Percentiles rank a stretch among this genome's conserved stretches.
phyloP scores from a whole-genome alignment of 2,888 invertebrate species.

The Aporophyla lueneburgensis region DNA sequence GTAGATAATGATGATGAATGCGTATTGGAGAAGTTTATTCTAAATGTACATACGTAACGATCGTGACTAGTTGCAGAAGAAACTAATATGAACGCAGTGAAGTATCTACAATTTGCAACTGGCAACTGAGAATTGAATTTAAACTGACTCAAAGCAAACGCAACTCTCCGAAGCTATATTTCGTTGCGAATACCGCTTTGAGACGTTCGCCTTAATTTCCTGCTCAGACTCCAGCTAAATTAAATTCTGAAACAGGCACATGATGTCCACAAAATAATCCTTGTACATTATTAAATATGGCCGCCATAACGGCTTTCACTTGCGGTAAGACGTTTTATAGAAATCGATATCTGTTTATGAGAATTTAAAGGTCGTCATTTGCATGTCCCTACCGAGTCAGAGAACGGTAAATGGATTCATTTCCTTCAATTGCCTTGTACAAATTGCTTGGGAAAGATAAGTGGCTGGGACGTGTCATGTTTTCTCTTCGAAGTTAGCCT shows the following conservation, averaged over 20 bases:
- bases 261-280: not conserved
- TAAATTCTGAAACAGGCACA: not conserved
- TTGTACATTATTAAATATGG: not conserved
- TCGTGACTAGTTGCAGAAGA: not conserved
- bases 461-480: constrained; percentile 18
- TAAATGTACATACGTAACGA: too few relatives aligned
- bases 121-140: constrained; percentile 2
- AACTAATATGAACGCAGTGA: constrained; percentile 1
- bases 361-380: constrained; percentile 48
- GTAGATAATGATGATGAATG: not conserved
- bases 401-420: constrained; percentile 41
- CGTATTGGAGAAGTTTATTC: not conserved
- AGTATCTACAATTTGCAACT: not conserved
- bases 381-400: constrained; percentile 37
- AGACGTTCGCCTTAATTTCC: constrained; percentile 14
- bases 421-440: constrained; percentile 42
- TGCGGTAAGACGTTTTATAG: not conserved
- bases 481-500: constrained; percentile 22
- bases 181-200: not conserved
- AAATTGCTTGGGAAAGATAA: constrained; percentile 50
- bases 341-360: constrained; percentile 45
- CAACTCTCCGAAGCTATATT: constrained; percentile 3
- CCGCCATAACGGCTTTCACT: constrained; percentile 8
- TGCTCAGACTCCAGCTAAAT: not conserved
- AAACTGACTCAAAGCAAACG: constrained; percentile 6